phyloP scores from a whole-genome alignment of 2,888 invertebrate species.

The Eutolmus rufibarbis region DNA sequence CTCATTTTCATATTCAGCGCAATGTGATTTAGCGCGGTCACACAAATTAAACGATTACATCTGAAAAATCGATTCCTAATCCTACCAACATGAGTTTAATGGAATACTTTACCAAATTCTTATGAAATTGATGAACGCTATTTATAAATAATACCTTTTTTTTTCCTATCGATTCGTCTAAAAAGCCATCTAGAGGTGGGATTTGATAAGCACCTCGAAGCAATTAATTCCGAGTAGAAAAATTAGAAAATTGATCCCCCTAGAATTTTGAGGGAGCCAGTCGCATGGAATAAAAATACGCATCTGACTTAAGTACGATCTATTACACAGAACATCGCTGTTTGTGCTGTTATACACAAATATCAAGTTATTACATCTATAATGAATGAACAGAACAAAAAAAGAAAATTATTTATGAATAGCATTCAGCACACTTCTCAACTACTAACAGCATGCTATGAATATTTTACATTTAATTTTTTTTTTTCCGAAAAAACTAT shows the following conservation, averaged over 20 bases:
- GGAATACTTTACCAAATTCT: background rate
- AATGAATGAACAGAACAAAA: background rate
- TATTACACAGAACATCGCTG: background rate
- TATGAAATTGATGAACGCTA: constrained; percentile 7
- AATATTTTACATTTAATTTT: constrained; percentile 2
- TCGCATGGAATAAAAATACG: background rate
- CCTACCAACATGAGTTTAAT: background rate
- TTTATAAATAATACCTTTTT: background rate
- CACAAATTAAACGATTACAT: background rate
- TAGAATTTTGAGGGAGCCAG: background rate
- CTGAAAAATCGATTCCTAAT: background rate
- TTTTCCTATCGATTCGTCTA: background rate
- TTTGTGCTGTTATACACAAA: background rate
- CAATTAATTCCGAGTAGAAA: background rate
- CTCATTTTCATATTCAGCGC: background rate
- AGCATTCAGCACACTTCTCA: background rate
- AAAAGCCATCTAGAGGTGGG: background rate
- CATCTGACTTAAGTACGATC: background rate
- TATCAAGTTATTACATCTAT: background rate
- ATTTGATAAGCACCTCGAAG: background rate
- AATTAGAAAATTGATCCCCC: background rate
- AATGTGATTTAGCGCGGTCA: background rate
- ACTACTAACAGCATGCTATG: constrained; percentile 1
- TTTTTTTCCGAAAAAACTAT: background rate
- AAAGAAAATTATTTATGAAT: constrained; percentile 4